Percentiles rank a stretch among this genome's conserved stretches.
Conservation (phyloP, 2,797 vertebrate species). For the Hyperoplus immaculatus region DNA sequence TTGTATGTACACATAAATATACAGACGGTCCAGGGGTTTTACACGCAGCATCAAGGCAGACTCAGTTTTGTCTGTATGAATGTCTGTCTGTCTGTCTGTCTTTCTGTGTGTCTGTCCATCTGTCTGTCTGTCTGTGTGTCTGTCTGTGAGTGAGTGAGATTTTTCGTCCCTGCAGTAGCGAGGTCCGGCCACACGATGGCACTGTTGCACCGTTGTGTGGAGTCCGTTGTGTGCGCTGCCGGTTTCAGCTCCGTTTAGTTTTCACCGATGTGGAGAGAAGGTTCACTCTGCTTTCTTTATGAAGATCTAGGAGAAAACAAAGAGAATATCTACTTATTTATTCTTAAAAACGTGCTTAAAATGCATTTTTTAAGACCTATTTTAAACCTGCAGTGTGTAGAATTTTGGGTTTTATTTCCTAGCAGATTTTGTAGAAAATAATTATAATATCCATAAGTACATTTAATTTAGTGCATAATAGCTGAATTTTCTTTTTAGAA, state of each 20-base stretch:
- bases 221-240: constrained; percentile 34
- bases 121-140: constrained; percentile 9
- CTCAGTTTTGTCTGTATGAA: constrained; percentile 9
- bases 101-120: no score
- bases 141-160: constrained; percentile 20
- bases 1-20: constrained; percentile 83
- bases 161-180: constrained; percentile 61
- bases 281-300: constrained; percentile 88
- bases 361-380: no score
- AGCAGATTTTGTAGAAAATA: no score
- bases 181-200: constrained; percentile 69
- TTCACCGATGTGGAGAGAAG: constrained; percentile 44
- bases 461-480: no score
- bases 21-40: constrained; percentile 65
- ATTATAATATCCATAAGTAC: no score
- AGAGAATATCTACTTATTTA: background rate
- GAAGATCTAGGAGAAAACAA: constrained; percentile 81
- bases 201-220: constrained; percentile 54
- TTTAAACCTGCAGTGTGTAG: no score
- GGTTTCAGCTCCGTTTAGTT: constrained; percentile 60
- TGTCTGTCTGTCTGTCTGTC: constrained; percentile 7
- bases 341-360: no score
- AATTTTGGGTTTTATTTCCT: no score
- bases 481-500: no score
- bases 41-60: constrained; percentile 62